Evolutionary conservation across 2,888 invertebrate genomes (phyloP).

Genomic region (Caenorhabditis virilis): DNA sequence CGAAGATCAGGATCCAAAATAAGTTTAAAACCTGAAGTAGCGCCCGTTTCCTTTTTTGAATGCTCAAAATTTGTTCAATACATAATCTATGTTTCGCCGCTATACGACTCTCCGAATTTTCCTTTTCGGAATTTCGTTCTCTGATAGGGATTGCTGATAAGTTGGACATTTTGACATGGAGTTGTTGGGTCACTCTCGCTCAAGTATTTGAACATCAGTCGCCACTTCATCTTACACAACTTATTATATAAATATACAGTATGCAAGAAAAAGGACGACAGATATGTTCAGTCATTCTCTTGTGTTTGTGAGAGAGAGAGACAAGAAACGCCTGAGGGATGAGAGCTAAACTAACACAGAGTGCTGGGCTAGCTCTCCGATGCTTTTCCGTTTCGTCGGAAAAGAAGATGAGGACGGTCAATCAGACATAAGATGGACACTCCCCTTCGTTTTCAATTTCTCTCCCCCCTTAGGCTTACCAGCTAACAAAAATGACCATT

Average conservation of each 20-base stretch:
- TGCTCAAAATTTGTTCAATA: no score
- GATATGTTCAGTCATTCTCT: not conserved
- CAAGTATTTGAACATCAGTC: constrained; percentile 39
- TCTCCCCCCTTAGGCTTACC: not conserved
- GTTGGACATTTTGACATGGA: constrained; percentile 35
- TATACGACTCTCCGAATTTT: no score
- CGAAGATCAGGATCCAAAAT: no score
- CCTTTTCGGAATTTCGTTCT: no score
- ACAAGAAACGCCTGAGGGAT: constrained; percentile 1
- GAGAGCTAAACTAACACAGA: not conserved
- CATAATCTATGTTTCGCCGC: no score
- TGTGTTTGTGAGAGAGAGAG: not conserved
- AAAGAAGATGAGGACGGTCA: no score
- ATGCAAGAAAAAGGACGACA: not conserved
- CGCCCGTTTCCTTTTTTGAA: no score
- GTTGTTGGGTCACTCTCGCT: not conserved
- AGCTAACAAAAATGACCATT: constrained; percentile 22
- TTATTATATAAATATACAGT: constrained; percentile 2
- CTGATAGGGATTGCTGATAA: no score
- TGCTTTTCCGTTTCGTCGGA: no score
- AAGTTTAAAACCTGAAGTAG: no score
- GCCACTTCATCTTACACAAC: constrained; percentile 39
- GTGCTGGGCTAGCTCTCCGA: not conserved
- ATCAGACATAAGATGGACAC: no score
- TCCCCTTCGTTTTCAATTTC: no score